Percentiles rank a stretch among this genome's conserved stretches.
Conservation (phyloP, 2,888 invertebrate genomes). For the Noctua pronuba region DNA sequence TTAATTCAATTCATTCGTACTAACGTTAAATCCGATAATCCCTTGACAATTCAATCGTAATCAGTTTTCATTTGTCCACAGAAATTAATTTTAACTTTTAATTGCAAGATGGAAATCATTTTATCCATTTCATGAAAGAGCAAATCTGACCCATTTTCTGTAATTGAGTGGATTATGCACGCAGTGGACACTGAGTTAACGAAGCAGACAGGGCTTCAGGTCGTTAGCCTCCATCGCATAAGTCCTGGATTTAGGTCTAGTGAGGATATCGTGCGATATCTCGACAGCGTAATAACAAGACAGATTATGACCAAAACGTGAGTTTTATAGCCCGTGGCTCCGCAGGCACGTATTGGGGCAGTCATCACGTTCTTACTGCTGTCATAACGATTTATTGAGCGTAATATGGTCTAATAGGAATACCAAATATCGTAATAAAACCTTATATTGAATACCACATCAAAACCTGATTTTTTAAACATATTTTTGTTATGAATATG, state of each 20-base stretch:
- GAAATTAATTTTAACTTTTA: conserved; percentile 26
- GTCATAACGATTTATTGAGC: conserved; percentile 35
- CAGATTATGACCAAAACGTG: conserved; percentile 63
- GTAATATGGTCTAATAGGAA: conserved; percentile 41
- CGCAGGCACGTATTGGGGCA: conserved; percentile 29
- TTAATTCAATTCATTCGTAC: conserved; percentile 24
- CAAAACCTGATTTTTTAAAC: not conserved
- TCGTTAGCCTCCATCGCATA: conserved; percentile 77
- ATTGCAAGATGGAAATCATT: conserved; percentile 20
- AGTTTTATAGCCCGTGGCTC: conserved; percentile 21
- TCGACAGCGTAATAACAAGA: conserved; percentile 62
- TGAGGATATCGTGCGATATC: conserved; percentile 68
- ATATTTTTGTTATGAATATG: conserved; percentile 6
- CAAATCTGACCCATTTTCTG: conserved; percentile 48
- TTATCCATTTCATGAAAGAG: conserved; percentile 27
- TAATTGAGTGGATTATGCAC: conserved; percentile 52
- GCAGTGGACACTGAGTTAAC: conserved; percentile 54
- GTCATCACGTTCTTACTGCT: conserved; percentile 45
- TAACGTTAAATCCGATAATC: conserved; percentile 33
- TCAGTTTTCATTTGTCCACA: conserved; percentile 19
- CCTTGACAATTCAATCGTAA: conserved; percentile 13
- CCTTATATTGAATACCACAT: conserved; percentile 5
- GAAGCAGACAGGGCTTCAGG: conserved; percentile 61
- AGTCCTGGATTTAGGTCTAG: conserved; percentile 71
- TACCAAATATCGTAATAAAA: conserved; percentile 34